Evolutionary conservation across 2,888 invertebrate genomes (phyloP).

Genomic region (Perizoma flavofasciatum): DNA sequence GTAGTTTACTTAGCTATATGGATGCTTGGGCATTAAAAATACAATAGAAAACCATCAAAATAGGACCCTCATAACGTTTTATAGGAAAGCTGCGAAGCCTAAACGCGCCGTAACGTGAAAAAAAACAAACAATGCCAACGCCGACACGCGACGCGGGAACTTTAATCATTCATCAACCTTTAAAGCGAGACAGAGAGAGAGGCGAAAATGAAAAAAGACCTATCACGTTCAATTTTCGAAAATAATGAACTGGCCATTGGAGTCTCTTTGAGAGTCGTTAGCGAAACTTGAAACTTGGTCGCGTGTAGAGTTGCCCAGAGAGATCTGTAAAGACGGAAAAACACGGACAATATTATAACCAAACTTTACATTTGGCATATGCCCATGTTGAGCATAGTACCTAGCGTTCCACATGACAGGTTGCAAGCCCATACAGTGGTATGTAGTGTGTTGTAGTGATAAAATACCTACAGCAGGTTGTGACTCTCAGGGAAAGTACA

Average conservation of each 20-base stretch:
- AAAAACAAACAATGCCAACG: slow-evolving; percentile 16
- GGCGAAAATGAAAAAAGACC: slow-evolving; percentile 50
- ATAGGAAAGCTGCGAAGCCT: slow-evolving; percentile 22
- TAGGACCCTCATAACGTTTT: slow-evolving; percentile 20
- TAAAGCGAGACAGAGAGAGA: slow-evolving; percentile 55
- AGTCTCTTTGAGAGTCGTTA: slow-evolving; percentile 70
- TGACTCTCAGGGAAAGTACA: too few species aligned
- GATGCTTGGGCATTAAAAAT: not conserved
- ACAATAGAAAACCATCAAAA: slow-evolving; percentile 5
- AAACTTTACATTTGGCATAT: too few species aligned
- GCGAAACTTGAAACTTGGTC: slow-evolving; percentile 58
- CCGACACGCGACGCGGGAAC: slow-evolving; percentile 45
- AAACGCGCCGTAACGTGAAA: slow-evolving; percentile 22
- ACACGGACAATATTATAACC: not conserved
- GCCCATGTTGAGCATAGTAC: too few species aligned
- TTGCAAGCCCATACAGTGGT: too few species aligned
- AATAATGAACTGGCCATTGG: slow-evolving; percentile 74
- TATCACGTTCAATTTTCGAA: slow-evolving; percentile 64
- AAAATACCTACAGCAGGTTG: too few species aligned
- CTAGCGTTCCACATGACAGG: too few species aligned
- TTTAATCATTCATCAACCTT: slow-evolving; percentile 63
- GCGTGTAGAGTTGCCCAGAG: slow-evolving; percentile 12
- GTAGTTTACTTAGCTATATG: too few species aligned
- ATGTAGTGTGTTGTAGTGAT: too few species aligned
- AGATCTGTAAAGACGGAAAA: slow-evolving; percentile 9